Conservation (phyloP, 2,797 vertebrate species). For the Nyctalus aviator region DNA sequence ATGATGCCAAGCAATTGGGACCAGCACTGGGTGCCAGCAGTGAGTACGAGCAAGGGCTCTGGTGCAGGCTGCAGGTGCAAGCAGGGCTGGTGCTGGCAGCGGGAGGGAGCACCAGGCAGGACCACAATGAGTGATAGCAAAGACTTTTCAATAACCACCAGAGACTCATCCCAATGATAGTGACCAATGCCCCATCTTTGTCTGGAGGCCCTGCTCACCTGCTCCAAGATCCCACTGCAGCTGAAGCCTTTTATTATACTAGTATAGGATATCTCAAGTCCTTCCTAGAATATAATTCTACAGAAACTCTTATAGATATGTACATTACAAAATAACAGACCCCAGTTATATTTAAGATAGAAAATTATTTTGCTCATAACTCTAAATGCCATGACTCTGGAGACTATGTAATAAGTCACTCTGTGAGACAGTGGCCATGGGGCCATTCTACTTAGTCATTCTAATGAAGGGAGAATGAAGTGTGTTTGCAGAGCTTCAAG, state of each 20-base stretch:
- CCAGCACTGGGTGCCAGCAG: too few species aligned
- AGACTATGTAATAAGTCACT: neutral
- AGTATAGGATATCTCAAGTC: neutral
- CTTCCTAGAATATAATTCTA: neutral
- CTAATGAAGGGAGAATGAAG: neutral
- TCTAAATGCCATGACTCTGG: neutral
- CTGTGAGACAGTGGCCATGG: neutral
- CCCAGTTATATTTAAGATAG: neutral
- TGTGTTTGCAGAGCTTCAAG: neutral
- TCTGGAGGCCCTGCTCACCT: too few species aligned
- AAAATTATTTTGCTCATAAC: neutral
- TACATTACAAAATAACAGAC: neutral
- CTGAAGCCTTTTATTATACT: too few species aligned
- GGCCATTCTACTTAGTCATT: neutral
- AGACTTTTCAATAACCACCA: too few species aligned
- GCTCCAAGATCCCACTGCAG: too few species aligned
- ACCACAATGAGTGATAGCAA: too few species aligned
- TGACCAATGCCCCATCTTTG: too few species aligned
- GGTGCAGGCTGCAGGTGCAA: too few species aligned
- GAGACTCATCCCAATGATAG: too few species aligned
- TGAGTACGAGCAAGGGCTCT: accelerated
- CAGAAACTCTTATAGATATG: neutral
- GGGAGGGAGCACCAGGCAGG: accelerated
- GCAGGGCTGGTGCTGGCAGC: too few species aligned
- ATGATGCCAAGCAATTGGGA: too few species aligned